phyloP scores from a whole-genome alignment of 2,888 invertebrate genomes.

The Euproctis similis region DNA sequence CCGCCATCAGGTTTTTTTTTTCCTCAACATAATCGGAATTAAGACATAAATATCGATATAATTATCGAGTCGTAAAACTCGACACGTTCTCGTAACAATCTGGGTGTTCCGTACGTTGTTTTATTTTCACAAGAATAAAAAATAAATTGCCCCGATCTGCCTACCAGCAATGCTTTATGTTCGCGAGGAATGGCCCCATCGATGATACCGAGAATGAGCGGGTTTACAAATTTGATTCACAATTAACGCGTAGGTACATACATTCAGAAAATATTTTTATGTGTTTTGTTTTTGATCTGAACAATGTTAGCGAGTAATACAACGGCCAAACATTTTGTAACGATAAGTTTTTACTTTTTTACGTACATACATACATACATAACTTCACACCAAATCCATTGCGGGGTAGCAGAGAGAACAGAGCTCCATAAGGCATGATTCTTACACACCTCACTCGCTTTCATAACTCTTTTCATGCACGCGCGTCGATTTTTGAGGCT shows the following conservation, averaged over 20 bases:
- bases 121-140: constrained; percentile 3
- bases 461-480: too few relatives aligned
- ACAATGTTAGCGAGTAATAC: too few relatives aligned
- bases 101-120: constrained; percentile 18
- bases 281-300: too few relatives aligned
- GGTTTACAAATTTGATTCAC: constrained; percentile 2
- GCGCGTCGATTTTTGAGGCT: too few relatives aligned
- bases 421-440: too few relatives aligned
- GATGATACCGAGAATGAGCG: neutral
- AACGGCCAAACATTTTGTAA: too few relatives aligned
- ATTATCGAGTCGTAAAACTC: constrained; percentile 13
- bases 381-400: constrained; percentile 1
- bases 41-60: constrained; percentile 7
- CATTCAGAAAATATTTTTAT: too few relatives aligned
- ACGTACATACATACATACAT: constrained; percentile 4
- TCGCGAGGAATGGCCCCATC: neutral
- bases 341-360: too few relatives aligned
- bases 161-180: constrained; percentile 2
- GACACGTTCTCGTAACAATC: constrained; percentile 13
- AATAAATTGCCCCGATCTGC: neutral
- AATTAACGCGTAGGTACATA: constrained; percentile 4
- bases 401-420: too few relatives aligned
- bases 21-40: too few relatives aligned
- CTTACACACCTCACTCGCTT: too few relatives aligned
- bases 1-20: too few relatives aligned